Evolutionary conservation across 2,888 invertebrate genomes (phyloP), one percentile per base, ranked within the genome.

Genomic region (Polia nebulosa): DNA sequence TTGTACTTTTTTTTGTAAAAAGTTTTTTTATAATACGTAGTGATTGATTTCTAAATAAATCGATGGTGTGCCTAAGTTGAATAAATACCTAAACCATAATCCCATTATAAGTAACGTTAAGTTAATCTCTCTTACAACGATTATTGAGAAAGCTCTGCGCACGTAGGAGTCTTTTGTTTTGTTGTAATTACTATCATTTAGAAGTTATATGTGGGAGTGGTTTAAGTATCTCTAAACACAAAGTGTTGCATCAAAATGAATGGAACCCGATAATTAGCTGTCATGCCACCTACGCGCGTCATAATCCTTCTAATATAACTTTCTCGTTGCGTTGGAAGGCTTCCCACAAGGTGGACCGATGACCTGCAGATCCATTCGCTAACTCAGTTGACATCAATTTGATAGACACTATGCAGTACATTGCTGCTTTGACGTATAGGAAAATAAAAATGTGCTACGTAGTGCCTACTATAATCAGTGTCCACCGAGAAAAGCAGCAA

Each of bases 131-230:
- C 2, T 13, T 0, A 1, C 2, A 27, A 2, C 1, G 0, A 62
- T 34, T 32, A 62, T 41, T 20, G 15, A 39, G 39, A 72, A 49
- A 72, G 62, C 6, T 57, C 3, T 15, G 17, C 13, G 17, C 5
- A 39, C 11, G 68, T 72, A n/a, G 62, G 27, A 17, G n/a, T 34
- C 27, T 29, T 61, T 72, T 72, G 27, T 62, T 72, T 17, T n/a
- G 20, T 20, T n/a, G 5, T 9, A 58, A 67, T 71, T 29, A 56
- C 11, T 11, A 57, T 13, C 58, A 8, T 25, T 72, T 62, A 34
- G 6, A 60, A 60, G n/a, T 22, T 13, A 13, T 34, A 34, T 13
- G 68, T 69, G 22, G 73, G 63, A 9, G 56, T 59, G 5, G n/a
- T 17, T n/a, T 7, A 34, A 41, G 15, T n/a, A n/a, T 27, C 27